Evolutionary conservation across 2,113 vertebrate genomes (phyloP), one percentile per base, ranked within the genome.

Genomic region (Brachypteracias leptosomus): DNA sequence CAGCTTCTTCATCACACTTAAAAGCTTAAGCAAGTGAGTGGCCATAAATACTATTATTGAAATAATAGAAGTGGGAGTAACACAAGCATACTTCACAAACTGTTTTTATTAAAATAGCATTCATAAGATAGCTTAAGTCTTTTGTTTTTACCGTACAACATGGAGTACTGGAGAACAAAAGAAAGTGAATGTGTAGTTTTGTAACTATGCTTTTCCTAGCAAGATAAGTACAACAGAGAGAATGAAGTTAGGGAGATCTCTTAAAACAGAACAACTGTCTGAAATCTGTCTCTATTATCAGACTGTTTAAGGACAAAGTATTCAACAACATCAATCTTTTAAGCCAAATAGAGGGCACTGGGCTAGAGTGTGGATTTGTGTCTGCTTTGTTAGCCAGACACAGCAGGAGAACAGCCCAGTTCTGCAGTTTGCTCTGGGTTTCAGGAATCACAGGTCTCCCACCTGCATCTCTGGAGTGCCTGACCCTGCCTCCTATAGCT

Each of bases 1-100:
- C 46, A 57, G 61, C 63, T 90, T 74, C 71, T 96, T 90, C 70
- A 68, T 21, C 26, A 11, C 54, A 31, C 54, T 95, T 94, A 82
- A 94, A 96, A 80, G 24, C 25, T 81, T 95, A 77, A 63, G 38
- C 59, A 80, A 76, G 15, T 16, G 24, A 76, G 20, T 74, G 35
- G 9, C 13, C 35, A 61, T 61, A 89, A 92, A 95, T 89, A 92
- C 54, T 86, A 59, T 55, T 81, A 54, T 55, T 82, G 85, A 79
- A 89, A 85, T 9, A 73, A 25, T 47, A 62, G 36, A 93, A 82
- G 91, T 76, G 42, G 61, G 42, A 74, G 31, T 19, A 90, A 93
- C 36, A 72, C 18, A 70, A 74, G 3, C 13, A 12, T 73, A 38
- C 58, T 62, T 92, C 44, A 29, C 5, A 17, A 62, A 55, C 5